Base-by-base conservation (phyloP, 2,888 invertebrate genomes). In the Pandemis corylana region DNA sequence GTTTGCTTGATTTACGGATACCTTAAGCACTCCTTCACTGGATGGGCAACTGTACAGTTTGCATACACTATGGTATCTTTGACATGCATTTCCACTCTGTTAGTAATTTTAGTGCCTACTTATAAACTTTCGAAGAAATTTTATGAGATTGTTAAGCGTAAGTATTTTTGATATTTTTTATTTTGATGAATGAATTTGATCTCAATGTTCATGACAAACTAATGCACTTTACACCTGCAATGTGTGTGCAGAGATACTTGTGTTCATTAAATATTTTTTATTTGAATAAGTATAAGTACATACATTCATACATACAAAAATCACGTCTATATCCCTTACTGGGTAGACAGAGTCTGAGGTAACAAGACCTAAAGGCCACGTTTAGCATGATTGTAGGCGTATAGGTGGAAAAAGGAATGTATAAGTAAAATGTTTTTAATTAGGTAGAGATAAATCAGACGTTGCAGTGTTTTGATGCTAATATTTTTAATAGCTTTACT, bases 1-100 rank as follows among this genome's bases (percentile, higher is more conserved):
- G 77, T 77, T 10, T 80, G 80, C 62, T 64, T 83, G n/a, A 73
- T 73, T 41, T 81, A 76, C 72, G 84, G 84, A 44, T 83, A 77
- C 65, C 65, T 76, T 15, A 83, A 83, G 68, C 77, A 75, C 36
- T 79, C 80, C 7, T 85, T 84, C 63, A 79, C 42, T 9, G 77
- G 70, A 13, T 85, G 82, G 83, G 78, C 80, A 13, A 80, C 84
- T 4, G 53, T 73, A 13, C 78, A 79, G 69, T 72, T 81, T 10
- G 69, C 80, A 0, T 78, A 81, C 51, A 51, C 80, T 6, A 79
- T 84, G 77, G 80, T 81, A 15, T 78, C 62, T 46, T 66, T 82
- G 46, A 82, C 82, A 9, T 65, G 67, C n/a, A 49, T 75, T 0
- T 81, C 78, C 56, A 81, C 82, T 5, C 13, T 71, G 1, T 76